Evolutionary conservation across 2,113 vertebrate species (phyloP).

Genomic region (Prolemur simus): DNA sequence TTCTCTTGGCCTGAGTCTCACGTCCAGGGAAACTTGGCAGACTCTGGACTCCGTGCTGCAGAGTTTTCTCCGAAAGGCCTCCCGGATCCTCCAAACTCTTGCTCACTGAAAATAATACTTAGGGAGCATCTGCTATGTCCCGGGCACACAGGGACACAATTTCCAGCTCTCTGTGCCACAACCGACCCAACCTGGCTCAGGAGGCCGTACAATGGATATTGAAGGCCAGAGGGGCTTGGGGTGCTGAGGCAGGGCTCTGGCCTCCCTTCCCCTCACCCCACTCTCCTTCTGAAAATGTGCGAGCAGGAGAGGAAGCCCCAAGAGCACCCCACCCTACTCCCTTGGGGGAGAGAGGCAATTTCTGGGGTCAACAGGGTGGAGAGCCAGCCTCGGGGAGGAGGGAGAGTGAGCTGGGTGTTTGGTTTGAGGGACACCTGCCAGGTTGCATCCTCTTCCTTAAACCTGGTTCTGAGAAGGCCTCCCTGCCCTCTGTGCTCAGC

Average conservation of each 20-base stretch:
- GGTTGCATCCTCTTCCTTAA: conserved; percentile 18
- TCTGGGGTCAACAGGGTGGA: neutral
- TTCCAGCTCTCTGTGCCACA: neutral
- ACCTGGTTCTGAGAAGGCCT: conserved; percentile 61
- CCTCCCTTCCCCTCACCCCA: neutral
- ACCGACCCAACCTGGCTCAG: neutral
- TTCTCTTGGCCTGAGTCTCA: neutral
- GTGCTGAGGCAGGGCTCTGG: neutral
- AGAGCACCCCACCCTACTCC: neutral
- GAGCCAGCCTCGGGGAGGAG: neutral
- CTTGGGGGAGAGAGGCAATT: neutral
- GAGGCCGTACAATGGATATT: rapidly evolving
- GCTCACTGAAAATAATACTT: neutral
- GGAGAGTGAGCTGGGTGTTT: neutral
- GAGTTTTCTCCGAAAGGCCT: neutral
- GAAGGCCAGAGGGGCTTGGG: neutral
- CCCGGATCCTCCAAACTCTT: neutral
- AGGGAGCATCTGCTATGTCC: neutral
- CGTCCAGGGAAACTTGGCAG: neutral
- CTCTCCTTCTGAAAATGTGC: neutral
- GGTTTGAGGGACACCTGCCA: neutral
- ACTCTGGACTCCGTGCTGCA: neutral
- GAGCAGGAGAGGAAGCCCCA: neutral
- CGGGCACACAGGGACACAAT: neutral
- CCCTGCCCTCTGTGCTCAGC: neutral